Evolutionary conservation across 2,888 invertebrate genomes (phyloP).

Genomic region (Ephialtes manifestator): DNA sequence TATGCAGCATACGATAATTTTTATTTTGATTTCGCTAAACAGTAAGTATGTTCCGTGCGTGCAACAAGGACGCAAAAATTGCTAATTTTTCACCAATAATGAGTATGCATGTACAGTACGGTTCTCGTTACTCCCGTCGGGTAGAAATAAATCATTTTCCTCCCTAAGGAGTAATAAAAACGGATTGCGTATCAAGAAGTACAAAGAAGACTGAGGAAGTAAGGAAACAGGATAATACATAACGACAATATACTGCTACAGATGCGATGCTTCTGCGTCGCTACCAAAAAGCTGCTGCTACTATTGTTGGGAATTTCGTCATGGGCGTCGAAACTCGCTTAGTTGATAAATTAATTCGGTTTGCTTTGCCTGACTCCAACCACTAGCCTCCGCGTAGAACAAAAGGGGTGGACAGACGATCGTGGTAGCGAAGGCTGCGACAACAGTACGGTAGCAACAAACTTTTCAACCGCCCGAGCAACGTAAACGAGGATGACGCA

Average conservation of each 20-base stretch:
- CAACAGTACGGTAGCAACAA: conserved; percentile 2
- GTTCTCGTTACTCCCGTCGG: too few relatives aligned
- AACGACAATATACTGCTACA: not conserved
- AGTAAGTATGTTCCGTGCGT: too few relatives aligned
- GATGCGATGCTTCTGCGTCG: not conserved
- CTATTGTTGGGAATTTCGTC: conserved; percentile 41
- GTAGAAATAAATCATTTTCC: too few relatives aligned
- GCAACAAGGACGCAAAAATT: too few relatives aligned
- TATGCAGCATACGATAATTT: too few relatives aligned
- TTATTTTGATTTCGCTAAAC: too few relatives aligned
- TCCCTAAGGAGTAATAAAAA: too few relatives aligned
- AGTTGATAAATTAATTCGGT: conserved; percentile 65
- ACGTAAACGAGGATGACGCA: conserved; percentile 22
- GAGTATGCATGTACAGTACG: too few relatives aligned
- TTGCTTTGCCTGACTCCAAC: conserved; percentile 42
- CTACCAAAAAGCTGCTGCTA: not conserved
- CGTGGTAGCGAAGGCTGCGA: conserved; percentile 7
- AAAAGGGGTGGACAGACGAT: conserved; percentile 24
- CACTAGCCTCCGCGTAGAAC: conserved; percentile 5
- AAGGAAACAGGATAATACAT: not conserved
- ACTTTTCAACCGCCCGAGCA: conserved; percentile 26
- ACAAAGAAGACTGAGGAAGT: not conserved
- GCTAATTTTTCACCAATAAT: too few relatives aligned
- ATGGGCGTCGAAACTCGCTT: conserved; percentile 51
- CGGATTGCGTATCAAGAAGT: too few relatives aligned